Base-by-base conservation (phyloP, 23 tunicate genomes). In the Diplosoma virens region DNA sequence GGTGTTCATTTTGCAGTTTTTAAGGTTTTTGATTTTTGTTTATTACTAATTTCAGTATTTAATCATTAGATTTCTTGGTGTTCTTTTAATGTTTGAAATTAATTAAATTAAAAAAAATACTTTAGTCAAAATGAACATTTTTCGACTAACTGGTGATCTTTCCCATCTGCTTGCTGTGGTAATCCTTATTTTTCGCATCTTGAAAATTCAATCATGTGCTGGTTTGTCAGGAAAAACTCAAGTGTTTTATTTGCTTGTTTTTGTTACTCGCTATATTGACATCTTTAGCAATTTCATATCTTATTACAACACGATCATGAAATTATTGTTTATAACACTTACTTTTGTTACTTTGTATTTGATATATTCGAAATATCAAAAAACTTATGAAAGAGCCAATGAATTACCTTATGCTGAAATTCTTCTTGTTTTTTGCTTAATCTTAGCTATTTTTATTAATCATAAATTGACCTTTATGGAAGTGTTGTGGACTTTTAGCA, bases 161-260 rank as follows among this genome's bases (percentile, higher is more conserved):
- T 61, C 52, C 22, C 89, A 84, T 35, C 35, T 84, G 52, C 27
- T 80, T 31, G 89, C 89, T 16, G 66, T 80, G 25, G 11, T 79
- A 21, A 7, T 79, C 14, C 86, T 84, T n/a, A 1, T 84, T 4
- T 66, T 56, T 25, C 82, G 80, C 25, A 79, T 84, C 1, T 47
- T 66, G 48, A 80, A 32, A 50, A 67, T 47, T 29, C 47, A 66
- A 67, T 80, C 89, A 5, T 68, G 59, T 47, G 30, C 76, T 24
- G 89, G 89, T 20, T 67, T 84, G 11, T 84, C 89, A 16, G 89
- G 77, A 45, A 79, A 64, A 29, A 61, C 75, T 21, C 89, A 84
- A 69, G 89, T 84, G 23, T 31, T 47, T 31, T 84, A 75, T 54
- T 25, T 47, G 35, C 5, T 79, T 29, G 89, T 84, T 3, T 84